Percentiles rank a stretch among this genome's conserved stretches.
phyloP scores from a whole-genome alignment of 2,113 vertebrate species.

The Aramus guarauna region DNA sequence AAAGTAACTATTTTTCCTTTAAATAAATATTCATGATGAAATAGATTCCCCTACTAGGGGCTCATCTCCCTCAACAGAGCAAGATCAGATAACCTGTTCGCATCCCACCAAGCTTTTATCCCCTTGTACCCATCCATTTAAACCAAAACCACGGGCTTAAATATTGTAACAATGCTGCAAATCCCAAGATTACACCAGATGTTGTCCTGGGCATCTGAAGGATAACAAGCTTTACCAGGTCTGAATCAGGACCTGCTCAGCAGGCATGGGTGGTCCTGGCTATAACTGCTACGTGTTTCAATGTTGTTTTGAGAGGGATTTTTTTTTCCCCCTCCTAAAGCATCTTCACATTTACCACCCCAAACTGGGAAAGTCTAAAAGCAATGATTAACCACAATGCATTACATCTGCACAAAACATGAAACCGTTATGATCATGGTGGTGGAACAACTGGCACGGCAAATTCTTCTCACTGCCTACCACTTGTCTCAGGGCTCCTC shows the following conservation, averaged over 20 bases:
- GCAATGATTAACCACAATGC: background rate
- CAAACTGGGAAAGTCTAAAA: background rate
- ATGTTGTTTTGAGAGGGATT: background rate
- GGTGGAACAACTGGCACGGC: background rate
- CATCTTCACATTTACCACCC: background rate
- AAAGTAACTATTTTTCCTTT: background rate
- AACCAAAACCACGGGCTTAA: background rate
- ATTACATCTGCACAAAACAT: background rate
- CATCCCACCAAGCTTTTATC: background rate
- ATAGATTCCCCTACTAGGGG: background rate
- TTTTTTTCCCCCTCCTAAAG: background rate
- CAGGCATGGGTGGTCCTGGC: background rate
- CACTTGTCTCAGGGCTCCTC: background rate
- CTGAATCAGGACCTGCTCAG: background rate
- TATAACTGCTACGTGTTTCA: background rate
- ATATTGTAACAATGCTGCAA: background rate
- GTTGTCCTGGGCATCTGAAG: background rate
- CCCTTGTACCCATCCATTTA: background rate
- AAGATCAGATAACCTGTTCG: background rate
- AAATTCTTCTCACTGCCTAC: background rate
- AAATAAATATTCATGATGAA: background rate
- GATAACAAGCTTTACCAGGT: background rate
- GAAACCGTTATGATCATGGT: rapidly evolving
- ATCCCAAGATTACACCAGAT: background rate
- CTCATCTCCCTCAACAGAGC: background rate